A percentile compares a stretch with the other conserved stretches of the same genome.
Evolutionary conservation across 1,140 invertebrate genomes (phyloP).

Genomic region (Drosophila guanche): DNA sequence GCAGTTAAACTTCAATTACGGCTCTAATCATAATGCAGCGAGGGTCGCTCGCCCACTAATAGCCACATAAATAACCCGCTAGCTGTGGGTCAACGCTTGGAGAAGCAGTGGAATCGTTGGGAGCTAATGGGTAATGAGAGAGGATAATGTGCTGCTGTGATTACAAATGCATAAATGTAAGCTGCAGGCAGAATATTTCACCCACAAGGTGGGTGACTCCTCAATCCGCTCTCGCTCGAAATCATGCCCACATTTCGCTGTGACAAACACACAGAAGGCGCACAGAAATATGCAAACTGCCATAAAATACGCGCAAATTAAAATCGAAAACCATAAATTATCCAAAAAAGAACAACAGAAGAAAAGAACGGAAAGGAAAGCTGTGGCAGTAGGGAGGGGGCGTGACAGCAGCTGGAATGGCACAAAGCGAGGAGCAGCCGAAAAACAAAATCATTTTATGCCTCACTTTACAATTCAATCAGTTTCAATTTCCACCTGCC

Average conservation of each 20-base stretch:
- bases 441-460: conserved; percentile 63
- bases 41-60: conserved; percentile 13
- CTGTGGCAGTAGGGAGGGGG: conserved; percentile 5
- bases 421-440: conserved; percentile 27
- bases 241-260: conserved; percentile 50
- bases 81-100: too few relatives aligned
- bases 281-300: conserved; percentile 49
- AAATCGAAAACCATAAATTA: conserved; percentile 78
- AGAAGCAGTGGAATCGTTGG: too few relatives aligned
- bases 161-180: too few relatives aligned
- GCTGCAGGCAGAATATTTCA: too few relatives aligned
- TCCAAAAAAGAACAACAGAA: conserved; percentile 11
- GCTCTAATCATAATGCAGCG: conserved; percentile 66
- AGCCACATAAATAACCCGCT: neutral
- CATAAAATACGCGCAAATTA: conserved; percentile 74
- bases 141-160: too few relatives aligned
- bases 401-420: conserved; percentile 51
- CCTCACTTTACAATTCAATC: conserved; percentile 78
- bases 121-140: too few relatives aligned
- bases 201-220: too few relatives aligned
- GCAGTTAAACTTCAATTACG: conserved; percentile 83
- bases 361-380: conserved; percentile 3
- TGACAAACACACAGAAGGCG: conserved; percentile 53
- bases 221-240: conserved; percentile 33
- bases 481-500: conserved; percentile 80